Conservation (phyloP, 2,113 vertebrate species). For the Reinhardtius hippoglossoides region DNA sequence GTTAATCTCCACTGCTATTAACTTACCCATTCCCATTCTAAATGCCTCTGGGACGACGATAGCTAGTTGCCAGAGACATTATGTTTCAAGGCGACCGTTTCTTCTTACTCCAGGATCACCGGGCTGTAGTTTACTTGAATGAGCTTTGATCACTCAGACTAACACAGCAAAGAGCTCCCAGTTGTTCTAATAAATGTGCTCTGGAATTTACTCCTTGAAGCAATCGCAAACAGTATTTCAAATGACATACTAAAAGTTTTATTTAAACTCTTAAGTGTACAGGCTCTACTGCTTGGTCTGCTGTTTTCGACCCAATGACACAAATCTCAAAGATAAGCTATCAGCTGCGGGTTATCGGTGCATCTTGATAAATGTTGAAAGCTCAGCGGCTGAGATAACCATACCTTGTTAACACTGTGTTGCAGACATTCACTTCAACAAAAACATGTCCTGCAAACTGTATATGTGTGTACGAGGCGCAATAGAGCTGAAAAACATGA, state of each 20-base stretch:
- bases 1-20: not conserved
- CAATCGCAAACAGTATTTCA: not conserved
- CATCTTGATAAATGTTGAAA: conserved; percentile 35
- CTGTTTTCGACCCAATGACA: conserved; percentile 16
- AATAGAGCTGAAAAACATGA: too few relatives aligned
- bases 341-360: conserved; percentile 25
- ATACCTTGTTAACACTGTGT: conserved; percentile 32
- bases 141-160: not conserved
- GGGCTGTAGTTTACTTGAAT: conserved; percentile 29
- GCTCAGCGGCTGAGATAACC: conserved; percentile 14
- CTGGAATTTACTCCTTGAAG: not conserved
- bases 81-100: not conserved
- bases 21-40: conserved; percentile 24
- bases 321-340: conserved; percentile 31
- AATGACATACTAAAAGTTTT: not conserved
- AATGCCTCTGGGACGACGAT: not conserved
- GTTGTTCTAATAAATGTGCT: conserved; percentile 8
- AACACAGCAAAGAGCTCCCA: conserved; percentile 5
- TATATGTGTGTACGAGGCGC: not conserved
- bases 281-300: not conserved
- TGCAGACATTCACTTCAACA: conserved; percentile 26
- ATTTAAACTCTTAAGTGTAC: not conserved
- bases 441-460: conserved; percentile 6
- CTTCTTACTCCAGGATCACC: conserved; percentile 17
- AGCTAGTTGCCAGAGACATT: too few relatives aligned